Evolutionary conservation across 2,113 vertebrate genomes (phyloP).

Genomic region (Fulmarus glacialis): DNA sequence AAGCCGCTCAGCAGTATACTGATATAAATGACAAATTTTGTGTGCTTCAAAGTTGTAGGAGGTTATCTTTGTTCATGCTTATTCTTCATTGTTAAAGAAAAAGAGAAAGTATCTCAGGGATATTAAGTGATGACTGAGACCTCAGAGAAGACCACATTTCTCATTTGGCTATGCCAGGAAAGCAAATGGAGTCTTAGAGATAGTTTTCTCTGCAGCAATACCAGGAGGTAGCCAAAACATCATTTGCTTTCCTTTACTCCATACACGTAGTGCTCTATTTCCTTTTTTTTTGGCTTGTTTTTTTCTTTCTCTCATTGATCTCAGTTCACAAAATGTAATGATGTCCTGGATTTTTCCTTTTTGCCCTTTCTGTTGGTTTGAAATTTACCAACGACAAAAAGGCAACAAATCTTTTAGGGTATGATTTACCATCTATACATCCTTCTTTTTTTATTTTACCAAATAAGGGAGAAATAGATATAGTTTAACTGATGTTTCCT

Average conservation of each 20-base stretch:
- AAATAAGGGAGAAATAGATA: background rate
- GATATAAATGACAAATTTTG: background rate
- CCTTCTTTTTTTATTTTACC: background rate
- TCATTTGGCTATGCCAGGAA: background rate
- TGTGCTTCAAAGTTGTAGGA: background rate
- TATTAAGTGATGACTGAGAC: background rate
- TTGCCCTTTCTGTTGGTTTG: background rate
- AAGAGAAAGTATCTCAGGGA: background rate
- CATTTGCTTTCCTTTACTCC: background rate
- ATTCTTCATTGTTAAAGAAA: background rate
- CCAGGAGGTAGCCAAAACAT: fast-evolving
- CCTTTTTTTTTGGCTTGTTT: fast-evolving
- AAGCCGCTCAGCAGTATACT: background rate
- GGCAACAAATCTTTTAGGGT: background rate
- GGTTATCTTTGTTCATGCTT: background rate
- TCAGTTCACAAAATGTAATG: background rate
- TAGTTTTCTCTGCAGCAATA: background rate
- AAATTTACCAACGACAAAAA: background rate
- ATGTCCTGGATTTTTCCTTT: background rate
- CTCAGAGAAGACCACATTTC: background rate
- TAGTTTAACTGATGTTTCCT: background rate
- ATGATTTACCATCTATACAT: background rate
- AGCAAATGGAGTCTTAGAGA: fast-evolving
- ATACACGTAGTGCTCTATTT: fast-evolving
- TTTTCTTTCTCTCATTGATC: background rate